Conservation (phyloP, 92 coral and sea anemone species). For the Plumapathes pennacea region DNA sequence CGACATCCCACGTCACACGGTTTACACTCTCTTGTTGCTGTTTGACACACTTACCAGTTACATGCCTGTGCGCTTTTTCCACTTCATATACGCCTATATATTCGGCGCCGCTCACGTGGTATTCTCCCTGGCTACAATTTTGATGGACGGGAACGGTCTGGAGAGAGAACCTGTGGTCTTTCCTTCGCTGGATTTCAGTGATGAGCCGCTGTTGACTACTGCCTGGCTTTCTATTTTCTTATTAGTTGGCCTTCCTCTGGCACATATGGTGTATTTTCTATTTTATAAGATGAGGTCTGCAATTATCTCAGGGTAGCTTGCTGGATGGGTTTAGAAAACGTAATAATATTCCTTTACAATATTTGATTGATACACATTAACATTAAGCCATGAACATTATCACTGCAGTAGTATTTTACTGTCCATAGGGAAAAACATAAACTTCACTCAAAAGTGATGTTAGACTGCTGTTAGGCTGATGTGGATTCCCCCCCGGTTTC, state of each 20-base stretch:
- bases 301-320: conserved; percentile 7
- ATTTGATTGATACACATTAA: no score
- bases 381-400: no score
- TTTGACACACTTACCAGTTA: conserved; percentile 58
- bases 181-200: conserved; percentile 75
- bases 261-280: conserved; percentile 64
- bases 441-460: no score
- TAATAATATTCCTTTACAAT: no score
- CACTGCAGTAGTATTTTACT: no score
- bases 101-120: conserved; percentile 68
- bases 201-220: conserved; percentile 61
- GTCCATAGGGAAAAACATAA: no score
- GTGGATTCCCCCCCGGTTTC: no score
- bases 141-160: conserved; percentile 59
- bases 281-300: conserved; percentile 49
- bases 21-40: conserved; percentile 54
- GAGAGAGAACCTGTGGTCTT: conserved; percentile 46
- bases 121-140: conserved; percentile 55
- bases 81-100: conserved; percentile 76
- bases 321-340: no score
- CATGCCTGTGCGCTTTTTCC: conserved; percentile 68
- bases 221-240: conserved; percentile 71
- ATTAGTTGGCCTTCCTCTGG: conserved; percentile 62
- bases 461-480: no score
- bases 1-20: conserved; percentile 61